Evolutionary conservation across 2,888 invertebrate genomes (phyloP).

Genomic region (Stenodema calcarata): DNA sequence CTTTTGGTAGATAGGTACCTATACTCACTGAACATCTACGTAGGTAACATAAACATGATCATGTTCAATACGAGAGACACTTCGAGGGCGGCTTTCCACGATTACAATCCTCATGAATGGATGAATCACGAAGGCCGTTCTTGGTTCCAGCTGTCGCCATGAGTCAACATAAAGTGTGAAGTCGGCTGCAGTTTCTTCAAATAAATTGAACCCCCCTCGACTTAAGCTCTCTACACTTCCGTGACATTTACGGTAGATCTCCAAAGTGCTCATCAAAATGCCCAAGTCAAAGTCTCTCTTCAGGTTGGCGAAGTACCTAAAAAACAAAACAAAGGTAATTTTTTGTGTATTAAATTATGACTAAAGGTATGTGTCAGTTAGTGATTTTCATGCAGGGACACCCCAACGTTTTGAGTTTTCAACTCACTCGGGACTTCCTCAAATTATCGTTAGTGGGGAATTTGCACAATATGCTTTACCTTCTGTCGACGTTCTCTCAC

Average conservation of each 20-base stretch:
- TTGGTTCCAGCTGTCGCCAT: constrained; percentile 25
- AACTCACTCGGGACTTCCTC: too few species aligned
- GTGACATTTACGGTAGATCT: constrained; percentile 18
- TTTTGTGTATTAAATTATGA: too few species aligned
- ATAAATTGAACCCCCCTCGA: background rate
- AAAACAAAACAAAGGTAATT: constrained; percentile 63
- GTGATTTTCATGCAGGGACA: too few species aligned
- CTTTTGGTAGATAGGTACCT: too few species aligned
- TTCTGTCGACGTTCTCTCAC: too few species aligned
- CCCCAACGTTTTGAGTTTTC: too few species aligned
- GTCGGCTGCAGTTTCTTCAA: background rate
- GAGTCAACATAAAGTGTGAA: constrained; percentile 13
- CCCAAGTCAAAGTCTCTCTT: constrained; percentile 62
- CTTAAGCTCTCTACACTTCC: constrained; percentile 36
- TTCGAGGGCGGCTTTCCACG: constrained; percentile 25
- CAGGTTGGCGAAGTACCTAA: constrained; percentile 63
- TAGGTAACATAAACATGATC: background rate
- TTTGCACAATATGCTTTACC: too few species aligned
- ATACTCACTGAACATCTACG: too few species aligned
- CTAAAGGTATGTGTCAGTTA: too few species aligned
- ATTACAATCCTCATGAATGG: background rate
- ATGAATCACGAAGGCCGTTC: constrained; percentile 21
- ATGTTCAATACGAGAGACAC: background rate
- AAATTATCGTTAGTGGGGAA: too few species aligned
- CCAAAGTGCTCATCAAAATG: constrained; percentile 59